phyloP scores from a whole-genome alignment of 2,888 invertebrate species.

The Cancer borealis region DNA sequence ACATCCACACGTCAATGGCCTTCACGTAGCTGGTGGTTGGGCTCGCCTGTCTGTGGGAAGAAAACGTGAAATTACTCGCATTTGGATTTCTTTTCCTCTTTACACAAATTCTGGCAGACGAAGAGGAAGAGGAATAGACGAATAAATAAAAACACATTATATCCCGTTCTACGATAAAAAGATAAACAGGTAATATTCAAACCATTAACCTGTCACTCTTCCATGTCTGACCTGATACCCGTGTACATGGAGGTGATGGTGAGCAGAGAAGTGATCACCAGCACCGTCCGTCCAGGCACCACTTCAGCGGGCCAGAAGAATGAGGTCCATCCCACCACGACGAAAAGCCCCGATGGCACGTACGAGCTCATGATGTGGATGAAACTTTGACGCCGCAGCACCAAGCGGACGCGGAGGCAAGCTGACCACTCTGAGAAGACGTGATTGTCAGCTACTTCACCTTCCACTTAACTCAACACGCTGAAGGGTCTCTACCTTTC shows the following conservation, averaged over 20 bases:
- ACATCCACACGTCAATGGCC: constrained; percentile 76
- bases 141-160: background rate
- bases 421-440: background rate
- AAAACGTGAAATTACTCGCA: background rate
- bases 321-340: constrained; percentile 71
- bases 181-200: background rate
- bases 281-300: constrained; percentile 73
- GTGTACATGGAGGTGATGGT: constrained; percentile 72
- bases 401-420: constrained; percentile 23
- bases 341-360: constrained; percentile 73
- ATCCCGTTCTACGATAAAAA: background rate
- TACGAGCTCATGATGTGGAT: constrained; percentile 69
- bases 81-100: too few species aligned
- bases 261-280: constrained; percentile 73
- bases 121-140: background rate
- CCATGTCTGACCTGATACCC: constrained; percentile 57
- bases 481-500: background rate
- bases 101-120: too few species aligned
- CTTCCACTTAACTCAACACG: background rate
- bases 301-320: constrained; percentile 76
- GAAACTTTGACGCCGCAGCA: constrained; percentile 55
- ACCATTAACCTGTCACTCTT: background rate
- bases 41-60: constrained; percentile 62
- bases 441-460: background rate
- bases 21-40: constrained; percentile 76